Conservation (phyloP, 2,113 vertebrate species). For the Pseudopodoces humilis region DNA sequence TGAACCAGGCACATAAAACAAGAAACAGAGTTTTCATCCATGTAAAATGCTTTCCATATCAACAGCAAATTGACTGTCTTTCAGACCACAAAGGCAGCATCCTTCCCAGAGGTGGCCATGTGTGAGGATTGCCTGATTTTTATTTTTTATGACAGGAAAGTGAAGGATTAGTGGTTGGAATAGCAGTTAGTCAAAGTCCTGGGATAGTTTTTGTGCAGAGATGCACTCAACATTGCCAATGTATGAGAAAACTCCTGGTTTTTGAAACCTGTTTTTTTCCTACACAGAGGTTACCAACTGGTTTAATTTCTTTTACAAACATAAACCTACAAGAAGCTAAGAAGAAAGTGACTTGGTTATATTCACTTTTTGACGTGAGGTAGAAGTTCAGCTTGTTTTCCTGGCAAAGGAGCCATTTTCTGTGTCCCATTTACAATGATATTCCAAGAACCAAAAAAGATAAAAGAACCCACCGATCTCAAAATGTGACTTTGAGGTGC, state of each 20-base stretch:
- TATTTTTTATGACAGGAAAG: background rate
- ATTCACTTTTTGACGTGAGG: background rate
- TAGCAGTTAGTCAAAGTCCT: background rate
- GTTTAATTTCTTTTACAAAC: background rate
- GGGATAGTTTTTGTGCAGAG: background rate
- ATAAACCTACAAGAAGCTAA: background rate
- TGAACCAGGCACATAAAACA: background rate
- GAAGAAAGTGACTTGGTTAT: background rate
- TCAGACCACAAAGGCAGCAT: background rate
- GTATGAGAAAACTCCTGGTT: background rate
- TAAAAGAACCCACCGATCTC: background rate
- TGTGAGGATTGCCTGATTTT: background rate
- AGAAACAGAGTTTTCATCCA: background rate
- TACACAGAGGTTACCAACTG: background rate
- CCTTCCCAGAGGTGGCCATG: background rate
- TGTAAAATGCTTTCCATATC: background rate
- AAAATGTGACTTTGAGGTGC: background rate
- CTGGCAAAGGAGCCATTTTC: background rate
- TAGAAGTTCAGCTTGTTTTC: background rate
- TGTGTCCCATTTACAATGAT: background rate
- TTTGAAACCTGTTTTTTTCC: background rate
- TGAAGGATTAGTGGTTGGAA: background rate
- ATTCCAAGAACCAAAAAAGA: background rate
- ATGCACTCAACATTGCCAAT: background rate
- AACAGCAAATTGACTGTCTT: background rate